phyloP scores from a whole-genome alignment of 2,797 vertebrate genomes.

The Orientallactaga sibirica region DNA sequence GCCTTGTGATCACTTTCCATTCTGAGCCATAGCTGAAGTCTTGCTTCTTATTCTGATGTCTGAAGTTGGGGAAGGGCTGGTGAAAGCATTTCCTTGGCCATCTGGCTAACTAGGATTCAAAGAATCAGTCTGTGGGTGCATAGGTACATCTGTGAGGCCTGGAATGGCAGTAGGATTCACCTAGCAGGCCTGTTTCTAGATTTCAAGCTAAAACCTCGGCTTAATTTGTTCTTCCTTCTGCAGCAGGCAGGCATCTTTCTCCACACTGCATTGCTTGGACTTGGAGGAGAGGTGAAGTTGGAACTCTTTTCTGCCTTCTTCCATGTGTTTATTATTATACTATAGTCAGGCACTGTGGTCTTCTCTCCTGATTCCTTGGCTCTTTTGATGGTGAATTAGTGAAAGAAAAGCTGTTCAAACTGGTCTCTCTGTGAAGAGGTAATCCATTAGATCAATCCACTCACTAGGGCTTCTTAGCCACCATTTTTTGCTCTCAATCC shows the following conservation, averaged over 20 bases:
- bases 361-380: background rate
- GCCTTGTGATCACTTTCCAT: background rate
- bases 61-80: background rate
- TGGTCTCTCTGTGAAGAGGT: background rate
- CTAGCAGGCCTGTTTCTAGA: background rate
- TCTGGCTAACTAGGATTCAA: background rate
- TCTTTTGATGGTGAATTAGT: background rate
- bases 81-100: background rate
- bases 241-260: background rate
- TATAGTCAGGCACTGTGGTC: background rate
- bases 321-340: no score
- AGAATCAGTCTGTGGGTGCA: background rate
- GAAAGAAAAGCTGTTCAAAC: background rate
- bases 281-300: background rate
- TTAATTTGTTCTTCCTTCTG: background rate
- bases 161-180: background rate
- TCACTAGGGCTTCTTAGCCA: background rate
- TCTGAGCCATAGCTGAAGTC: background rate
- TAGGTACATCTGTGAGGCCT: background rate
- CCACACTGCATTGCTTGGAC: no score
- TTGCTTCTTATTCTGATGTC: background rate
- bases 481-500: background rate
- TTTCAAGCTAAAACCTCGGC: background rate
- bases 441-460: no score
- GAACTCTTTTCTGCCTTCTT: background rate